These are phyloP conservation scores for Drosophila tristis DNA, from an alignment of 1,140 invertebrate genomes.

Conservation along the genomic window DNA sequence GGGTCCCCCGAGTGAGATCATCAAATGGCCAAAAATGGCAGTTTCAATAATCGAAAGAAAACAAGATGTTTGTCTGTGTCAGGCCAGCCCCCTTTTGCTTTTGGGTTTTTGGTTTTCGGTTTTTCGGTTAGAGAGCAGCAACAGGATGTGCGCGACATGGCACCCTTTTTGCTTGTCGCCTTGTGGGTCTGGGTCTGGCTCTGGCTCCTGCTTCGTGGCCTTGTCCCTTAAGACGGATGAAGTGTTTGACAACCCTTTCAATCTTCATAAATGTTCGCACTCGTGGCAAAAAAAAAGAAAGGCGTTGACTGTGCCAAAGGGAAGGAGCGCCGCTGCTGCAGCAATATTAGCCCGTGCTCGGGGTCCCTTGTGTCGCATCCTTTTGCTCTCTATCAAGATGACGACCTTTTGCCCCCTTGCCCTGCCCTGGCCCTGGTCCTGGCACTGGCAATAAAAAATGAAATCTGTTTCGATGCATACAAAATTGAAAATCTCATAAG, in stretches of 20 bases:
- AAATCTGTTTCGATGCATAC: conserved; percentile 83
- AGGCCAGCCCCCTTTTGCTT: conserved; percentile 16
- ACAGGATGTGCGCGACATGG: conserved; percentile 37
- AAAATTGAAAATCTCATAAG: conserved; percentile 83
- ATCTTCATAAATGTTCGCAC: conserved; percentile 83
- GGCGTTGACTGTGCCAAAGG: conserved; percentile 48
- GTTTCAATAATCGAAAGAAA: conserved; percentile 83
- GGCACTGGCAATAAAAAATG: conserved; percentile 67
- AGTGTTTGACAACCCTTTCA: conserved; percentile 84
- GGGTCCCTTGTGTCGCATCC: conserved; percentile 75
- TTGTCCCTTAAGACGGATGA: conserved; percentile 72
- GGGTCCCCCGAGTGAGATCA: conserved; percentile 60
- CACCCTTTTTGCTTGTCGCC: conserved; percentile 22
- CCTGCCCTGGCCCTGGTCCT: not conserved
- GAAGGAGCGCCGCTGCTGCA: conserved; percentile 19
- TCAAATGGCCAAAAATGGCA: conserved; percentile 63
- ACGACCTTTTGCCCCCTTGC: conserved; percentile 61
- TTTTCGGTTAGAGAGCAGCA: conserved; percentile 15
- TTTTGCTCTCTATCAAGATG: conserved; percentile 75
- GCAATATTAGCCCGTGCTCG: conserved; percentile 67
- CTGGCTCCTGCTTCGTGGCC: not conserved
- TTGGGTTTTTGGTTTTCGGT: no score
- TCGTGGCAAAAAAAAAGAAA: conserved; percentile 43
- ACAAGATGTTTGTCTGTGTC: conserved; percentile 66
- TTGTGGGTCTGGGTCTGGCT: conserved; percentile 31